Percentiles rank a stretch among this genome's conserved stretches.
These are phyloP conservation scores for Silurus aristotelis DNA, from an alignment of 2,797 vertebrate genomes.

Conservation along the genomic window DNA sequence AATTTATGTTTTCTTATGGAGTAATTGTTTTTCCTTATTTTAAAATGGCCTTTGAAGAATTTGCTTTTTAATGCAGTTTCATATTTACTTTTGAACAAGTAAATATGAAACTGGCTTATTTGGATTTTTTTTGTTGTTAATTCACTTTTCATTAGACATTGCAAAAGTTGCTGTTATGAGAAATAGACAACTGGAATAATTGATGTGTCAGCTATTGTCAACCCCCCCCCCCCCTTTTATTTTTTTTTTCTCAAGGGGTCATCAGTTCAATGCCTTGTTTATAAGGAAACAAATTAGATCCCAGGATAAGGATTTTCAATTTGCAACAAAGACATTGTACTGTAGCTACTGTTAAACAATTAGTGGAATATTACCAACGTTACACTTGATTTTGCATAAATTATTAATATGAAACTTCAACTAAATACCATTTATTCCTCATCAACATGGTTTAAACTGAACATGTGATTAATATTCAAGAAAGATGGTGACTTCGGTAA, in stretches of 20 bases:
- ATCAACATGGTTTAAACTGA: not conserved
- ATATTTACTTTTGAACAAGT: not conserved
- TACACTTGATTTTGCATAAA: not conserved
- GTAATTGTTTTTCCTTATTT: too few species aligned
- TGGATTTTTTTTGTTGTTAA: too few species aligned
- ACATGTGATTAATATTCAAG: not conserved
- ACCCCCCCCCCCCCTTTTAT: too few species aligned
- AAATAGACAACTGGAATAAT: not conserved
- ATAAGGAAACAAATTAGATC: too few species aligned
- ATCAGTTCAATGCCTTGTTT: not conserved
- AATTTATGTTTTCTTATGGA: too few species aligned
- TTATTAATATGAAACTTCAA: not conserved
- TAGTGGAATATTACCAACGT: not conserved
- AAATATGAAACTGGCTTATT: too few species aligned
- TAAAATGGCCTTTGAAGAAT: not conserved
- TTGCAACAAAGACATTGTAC: too few species aligned
- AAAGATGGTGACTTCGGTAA: not conserved
- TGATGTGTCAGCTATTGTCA: not conserved
- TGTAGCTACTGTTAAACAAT: not conserved
- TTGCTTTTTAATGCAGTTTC: not conserved
- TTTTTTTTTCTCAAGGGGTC: too few species aligned
- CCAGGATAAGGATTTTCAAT: not conserved
- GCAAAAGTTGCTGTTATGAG: not conserved
- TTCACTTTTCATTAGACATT: too few species aligned
- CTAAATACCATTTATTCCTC: not conserved